Evolutionary conservation across 2,888 invertebrate genomes (phyloP), one percentile per base, ranked within the genome.

Genomic region (Drosophila silvestris): DNA sequence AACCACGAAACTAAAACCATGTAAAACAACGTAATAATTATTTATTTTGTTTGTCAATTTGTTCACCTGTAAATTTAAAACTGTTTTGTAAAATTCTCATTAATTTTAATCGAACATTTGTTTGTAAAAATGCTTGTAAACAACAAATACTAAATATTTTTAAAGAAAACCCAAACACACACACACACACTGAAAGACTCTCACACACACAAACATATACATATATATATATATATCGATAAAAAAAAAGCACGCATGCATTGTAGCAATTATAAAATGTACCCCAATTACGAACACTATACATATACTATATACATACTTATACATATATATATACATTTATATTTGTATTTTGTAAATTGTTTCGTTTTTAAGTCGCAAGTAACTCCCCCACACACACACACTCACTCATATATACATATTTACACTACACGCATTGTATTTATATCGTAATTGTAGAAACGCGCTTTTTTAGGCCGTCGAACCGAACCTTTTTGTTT

Each of bases 1-100:
- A 61, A 54, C 54, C 37, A 68, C 59, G 51, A 67, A 67, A 84
- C 59, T 59, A 74, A 74, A 83, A 76, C 65, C 71, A 81, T 73
- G 78, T 74, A 74, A 65, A 82, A 72, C 70, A 59, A 76, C 82
- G 72, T 79, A 81, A 79, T 76, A 51, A 39, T 66, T 70, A 52
- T 70, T 69, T 59, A 58, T 57, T 81, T 80, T 39, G 39, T 83
- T 81, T 85, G 75, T 83, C 79, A 77, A 77, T 74, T 80, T 79
- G 72, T 90, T 76, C 81, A 72, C 63, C 52, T 85, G 90, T 85
- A 88, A 85, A 88, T 80, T 85, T 77, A 44, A 59, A 79, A 74
- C 58, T 74, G 69, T 79, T 83, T 85, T 83, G 74, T 83, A 83
- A 81, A 86, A 83, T 85, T 83, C 82, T 85, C 85, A 83, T 77